Percentiles rank a stretch among this genome's conserved stretches.
These are phyloP conservation scores for Orthosia gothica DNA, from an alignment of 2,888 invertebrate species.

Conservation along the genomic window DNA sequence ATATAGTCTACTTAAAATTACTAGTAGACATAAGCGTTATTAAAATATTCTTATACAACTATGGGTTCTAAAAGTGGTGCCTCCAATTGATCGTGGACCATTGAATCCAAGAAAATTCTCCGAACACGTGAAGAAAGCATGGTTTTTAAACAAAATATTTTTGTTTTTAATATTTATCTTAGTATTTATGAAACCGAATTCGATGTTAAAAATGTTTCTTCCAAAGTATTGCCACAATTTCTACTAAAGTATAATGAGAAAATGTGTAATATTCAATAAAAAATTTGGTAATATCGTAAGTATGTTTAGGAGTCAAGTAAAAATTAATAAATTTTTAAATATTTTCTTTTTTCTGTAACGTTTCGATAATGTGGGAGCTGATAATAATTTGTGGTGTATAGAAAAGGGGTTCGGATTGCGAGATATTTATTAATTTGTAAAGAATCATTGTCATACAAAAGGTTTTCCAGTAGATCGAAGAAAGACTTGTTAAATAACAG, in stretches of 20 bases:
- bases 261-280: conserved; percentile 76
- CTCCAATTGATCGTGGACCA: conserved; percentile 61
- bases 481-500: conserved; percentile 48
- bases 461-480: conserved; percentile 27
- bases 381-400: conserved; percentile 47
- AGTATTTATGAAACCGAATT: conserved; percentile 85
- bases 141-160: conserved; percentile 58
- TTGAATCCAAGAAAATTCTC: conserved; percentile 57
- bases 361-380: conserved; percentile 42
- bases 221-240: conserved; percentile 89
- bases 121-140: conserved; percentile 66
- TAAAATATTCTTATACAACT: conserved; percentile 63
- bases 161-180: conserved; percentile 66
- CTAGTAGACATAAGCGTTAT: conserved; percentile 67
- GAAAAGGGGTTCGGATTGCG: conserved; percentile 35
- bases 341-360: conserved; percentile 52
- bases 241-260: conserved; percentile 78
- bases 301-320: conserved; percentile 71
- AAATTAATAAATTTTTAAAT: conserved; percentile 51
- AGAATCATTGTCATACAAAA: conserved; percentile 16
- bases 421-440: conserved; percentile 26
- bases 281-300: conserved; percentile 66
- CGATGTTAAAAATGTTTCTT: conserved; percentile 85
- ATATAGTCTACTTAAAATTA: conserved; percentile 65
- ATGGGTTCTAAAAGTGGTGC: conserved; percentile 62